Evolutionary conservation across 2,888 invertebrate species (phyloP).

Genomic region (Sphaeridia pumilis): DNA sequence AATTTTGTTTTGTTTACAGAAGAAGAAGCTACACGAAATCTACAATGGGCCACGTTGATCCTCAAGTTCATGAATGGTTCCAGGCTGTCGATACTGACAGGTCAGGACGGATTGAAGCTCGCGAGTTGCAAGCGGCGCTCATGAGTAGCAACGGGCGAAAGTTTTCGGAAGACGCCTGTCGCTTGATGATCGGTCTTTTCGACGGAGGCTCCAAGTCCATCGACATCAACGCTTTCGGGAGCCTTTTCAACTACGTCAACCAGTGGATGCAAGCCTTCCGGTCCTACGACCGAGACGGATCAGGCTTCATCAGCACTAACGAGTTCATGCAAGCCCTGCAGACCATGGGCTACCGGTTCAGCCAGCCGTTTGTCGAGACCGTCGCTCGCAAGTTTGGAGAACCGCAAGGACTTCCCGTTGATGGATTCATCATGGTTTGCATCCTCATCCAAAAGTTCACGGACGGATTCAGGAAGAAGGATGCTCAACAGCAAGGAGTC

Average conservation of each 20-base stretch:
- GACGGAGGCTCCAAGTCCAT: slow-evolving; percentile 77
- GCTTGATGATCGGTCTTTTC: slow-evolving; percentile 84
- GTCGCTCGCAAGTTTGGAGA: slow-evolving; percentile 31
- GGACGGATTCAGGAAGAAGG: slow-evolving; percentile 71
- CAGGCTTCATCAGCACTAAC: slow-evolving; percentile 67
- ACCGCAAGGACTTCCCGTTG: slow-evolving; percentile 49
- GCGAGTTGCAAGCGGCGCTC: slow-evolving; percentile 65
- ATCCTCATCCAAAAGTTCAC: slow-evolving; percentile 77
- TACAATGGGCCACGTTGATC: slow-evolving; percentile 37
- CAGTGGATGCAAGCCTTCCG: slow-evolving; percentile 77
- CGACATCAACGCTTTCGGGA: slow-evolving; percentile 60
- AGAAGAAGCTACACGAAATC: not conserved
- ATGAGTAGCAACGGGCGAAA: slow-evolving; percentile 74
- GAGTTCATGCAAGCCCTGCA: slow-evolving; percentile 66
- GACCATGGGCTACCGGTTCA: slow-evolving; percentile 80
- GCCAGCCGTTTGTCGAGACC: slow-evolving; percentile 58
- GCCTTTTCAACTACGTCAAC: slow-evolving; percentile 74
- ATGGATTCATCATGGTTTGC: slow-evolving; percentile 77
- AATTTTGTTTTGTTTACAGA: not conserved
- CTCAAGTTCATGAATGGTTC: slow-evolving; percentile 76
- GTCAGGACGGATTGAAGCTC: slow-evolving; percentile 66
- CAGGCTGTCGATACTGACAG: slow-evolving; percentile 66
- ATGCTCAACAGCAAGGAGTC: slow-evolving; percentile 64
- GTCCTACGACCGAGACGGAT: slow-evolving; percentile 71
- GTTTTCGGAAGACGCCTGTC: slow-evolving; percentile 71